phyloP scores from a whole-genome alignment of 2,888 invertebrate genomes.

The Oconnorella tubifera region DNA sequence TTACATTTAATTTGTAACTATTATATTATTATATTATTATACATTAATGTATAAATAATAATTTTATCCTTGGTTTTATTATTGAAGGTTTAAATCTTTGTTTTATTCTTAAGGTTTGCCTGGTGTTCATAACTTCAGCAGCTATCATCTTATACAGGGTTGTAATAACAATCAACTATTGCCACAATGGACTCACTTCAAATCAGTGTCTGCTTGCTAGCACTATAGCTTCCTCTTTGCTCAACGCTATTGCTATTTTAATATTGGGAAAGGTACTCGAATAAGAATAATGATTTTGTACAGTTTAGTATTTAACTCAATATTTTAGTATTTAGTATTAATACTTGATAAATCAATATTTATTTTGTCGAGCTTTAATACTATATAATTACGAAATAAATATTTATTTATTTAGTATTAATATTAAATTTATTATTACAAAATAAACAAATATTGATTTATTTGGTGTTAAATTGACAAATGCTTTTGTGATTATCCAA shows the following conservation, averaged over 20 bases:
- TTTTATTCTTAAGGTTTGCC: constrained; percentile 41
- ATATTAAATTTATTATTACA: neutral
- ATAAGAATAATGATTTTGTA: too few relatives aligned
- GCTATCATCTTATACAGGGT: constrained; percentile 55
- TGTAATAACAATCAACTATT: constrained; percentile 49
- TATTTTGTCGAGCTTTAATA: too few relatives aligned
- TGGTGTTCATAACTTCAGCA: constrained; percentile 52
- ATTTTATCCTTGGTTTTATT: neutral
- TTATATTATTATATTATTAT: neutral
- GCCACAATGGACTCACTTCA: constrained; percentile 34
- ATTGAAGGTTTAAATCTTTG: neutral
- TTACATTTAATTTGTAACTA: too few relatives aligned
- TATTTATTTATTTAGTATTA: too few relatives aligned
- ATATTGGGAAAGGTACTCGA: constrained; percentile 52
- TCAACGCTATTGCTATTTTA: constrained; percentile 58
- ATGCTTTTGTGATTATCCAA: neutral
- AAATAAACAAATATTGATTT: neutral
- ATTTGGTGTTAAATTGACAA: too few relatives aligned
- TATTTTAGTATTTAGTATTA: too few relatives aligned
- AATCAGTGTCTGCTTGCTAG: constrained; percentile 49
- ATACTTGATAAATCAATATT: too few relatives aligned
- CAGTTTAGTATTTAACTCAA: too few relatives aligned
- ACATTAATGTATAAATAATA: too few relatives aligned
- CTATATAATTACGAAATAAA: too few relatives aligned
- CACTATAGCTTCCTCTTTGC: constrained; percentile 54